Evolutionary conservation across 1,140 invertebrate species (phyloP).

Genomic region (Heliconius hermathena): DNA sequence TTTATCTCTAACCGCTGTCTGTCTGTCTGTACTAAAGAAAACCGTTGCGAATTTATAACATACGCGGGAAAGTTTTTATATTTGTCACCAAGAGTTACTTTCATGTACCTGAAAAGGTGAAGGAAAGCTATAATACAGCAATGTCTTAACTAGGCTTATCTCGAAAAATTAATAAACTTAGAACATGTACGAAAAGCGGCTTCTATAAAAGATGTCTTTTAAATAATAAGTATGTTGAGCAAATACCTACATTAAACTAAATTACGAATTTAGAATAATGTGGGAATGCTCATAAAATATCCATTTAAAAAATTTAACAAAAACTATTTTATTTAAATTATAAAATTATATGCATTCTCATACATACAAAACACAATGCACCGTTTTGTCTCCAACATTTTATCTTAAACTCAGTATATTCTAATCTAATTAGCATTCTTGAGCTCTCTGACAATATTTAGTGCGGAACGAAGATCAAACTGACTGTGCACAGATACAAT

Average conservation of each 20-base stretch:
- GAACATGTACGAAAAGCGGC: too few relatives aligned
- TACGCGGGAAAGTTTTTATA: too few relatives aligned
- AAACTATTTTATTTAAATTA: neutral
- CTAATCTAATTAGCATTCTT: conserved; percentile 38
- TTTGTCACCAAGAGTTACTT: too few relatives aligned
- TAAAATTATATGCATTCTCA: neutral
- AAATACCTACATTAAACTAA: neutral
- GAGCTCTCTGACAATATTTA: conserved; percentile 32
- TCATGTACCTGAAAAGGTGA: too few relatives aligned
- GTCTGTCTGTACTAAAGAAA: too few relatives aligned
- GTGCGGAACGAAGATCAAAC: conserved; percentile 28
- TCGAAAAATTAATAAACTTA: too few relatives aligned
- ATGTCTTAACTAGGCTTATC: too few relatives aligned
- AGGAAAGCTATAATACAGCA: too few relatives aligned
- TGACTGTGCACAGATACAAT: neutral
- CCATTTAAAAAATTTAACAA: neutral
- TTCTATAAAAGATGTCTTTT: too few relatives aligned
- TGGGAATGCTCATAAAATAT: neutral
- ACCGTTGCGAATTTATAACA: too few relatives aligned
- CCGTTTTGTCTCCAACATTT: conserved; percentile 35
- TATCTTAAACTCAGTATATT: conserved; percentile 33
- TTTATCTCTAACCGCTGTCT: too few relatives aligned
- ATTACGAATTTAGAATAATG: neutral
- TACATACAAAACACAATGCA: conserved; percentile 22
- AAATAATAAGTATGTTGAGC: too few relatives aligned